Evolutionary conservation across 2,797 vertebrate species (phyloP).

Genomic region (Sandelia bainsii): DNA sequence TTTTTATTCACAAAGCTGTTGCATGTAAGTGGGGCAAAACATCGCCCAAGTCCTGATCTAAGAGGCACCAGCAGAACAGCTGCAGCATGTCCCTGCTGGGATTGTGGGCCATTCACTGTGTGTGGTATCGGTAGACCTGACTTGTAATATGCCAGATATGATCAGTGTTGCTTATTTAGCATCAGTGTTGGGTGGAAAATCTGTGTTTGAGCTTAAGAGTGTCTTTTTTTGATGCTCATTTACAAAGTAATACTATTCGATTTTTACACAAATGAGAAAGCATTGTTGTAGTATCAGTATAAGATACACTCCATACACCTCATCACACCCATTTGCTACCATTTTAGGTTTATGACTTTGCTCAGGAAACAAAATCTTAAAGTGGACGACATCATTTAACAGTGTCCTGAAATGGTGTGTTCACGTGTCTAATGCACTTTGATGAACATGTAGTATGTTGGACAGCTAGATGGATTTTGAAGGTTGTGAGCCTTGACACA

Average conservation of each 20-base stretch:
- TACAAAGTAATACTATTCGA: conserved; percentile 3
- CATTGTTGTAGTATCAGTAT: neutral
- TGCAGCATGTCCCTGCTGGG: conserved; percentile 66
- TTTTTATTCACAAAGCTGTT: conserved; percentile 65
- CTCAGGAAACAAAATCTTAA: conserved; percentile 10
- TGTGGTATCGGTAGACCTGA: conserved; percentile 56
- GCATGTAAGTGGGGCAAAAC: conserved; percentile 79
- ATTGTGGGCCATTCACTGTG: conserved; percentile 40
- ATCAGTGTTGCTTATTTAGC: conserved; percentile 39
- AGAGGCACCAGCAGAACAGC: conserved; percentile 64
- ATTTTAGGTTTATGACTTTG: conserved; percentile 1
- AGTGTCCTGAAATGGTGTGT: neutral
- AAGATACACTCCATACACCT: neutral
- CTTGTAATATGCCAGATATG: conserved; percentile 45
- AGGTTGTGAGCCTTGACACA: conserved; percentile 70
- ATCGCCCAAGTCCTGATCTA: conserved; percentile 76
- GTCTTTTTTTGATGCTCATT: conserved; percentile 15
- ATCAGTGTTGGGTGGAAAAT: conserved; percentile 5
- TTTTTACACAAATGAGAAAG: conserved; percentile 24
- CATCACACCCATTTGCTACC: neutral
- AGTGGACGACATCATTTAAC: neutral
- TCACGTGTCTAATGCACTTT: conserved; percentile 33
- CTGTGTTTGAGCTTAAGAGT: conserved; percentile 12
- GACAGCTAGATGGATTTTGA: conserved; percentile 69
- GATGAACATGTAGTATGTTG: conserved; percentile 65